Conservation (phyloP, 1,140 invertebrate genomes). For the Zaprionus ghesquierei region DNA sequence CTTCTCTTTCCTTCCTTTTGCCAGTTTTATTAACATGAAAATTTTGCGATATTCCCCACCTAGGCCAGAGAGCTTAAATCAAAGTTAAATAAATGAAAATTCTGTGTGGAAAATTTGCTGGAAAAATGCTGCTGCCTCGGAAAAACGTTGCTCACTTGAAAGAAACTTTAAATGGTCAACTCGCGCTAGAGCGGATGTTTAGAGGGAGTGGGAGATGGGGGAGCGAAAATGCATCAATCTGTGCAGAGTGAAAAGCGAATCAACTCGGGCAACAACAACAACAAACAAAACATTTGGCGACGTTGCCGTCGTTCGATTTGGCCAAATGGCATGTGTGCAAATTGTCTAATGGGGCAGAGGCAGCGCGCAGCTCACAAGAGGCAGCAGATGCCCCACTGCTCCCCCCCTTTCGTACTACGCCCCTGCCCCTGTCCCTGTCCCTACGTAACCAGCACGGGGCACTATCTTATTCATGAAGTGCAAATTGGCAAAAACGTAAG, state of each 20-base stretch:
- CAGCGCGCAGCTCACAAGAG: conserved; percentile 15
- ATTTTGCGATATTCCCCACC: conserved; percentile 1
- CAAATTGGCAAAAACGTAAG: conserved; percentile 68
- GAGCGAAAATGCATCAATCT: conserved; percentile 51
- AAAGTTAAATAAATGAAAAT: conserved; percentile 26
- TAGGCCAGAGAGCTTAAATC: not conserved
- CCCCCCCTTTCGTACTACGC: not conserved
- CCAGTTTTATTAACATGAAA: conserved; percentile 19
- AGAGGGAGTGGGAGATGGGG: not conserved
- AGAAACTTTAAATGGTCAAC: conserved; percentile 47
- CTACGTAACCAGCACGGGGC: not conserved
- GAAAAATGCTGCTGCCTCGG: not conserved
- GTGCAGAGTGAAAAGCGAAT: conserved; percentile 30
- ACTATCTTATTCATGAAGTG: conserved; percentile 76
- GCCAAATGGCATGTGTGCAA: conserved; percentile 63
- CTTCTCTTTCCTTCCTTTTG: not conserved
- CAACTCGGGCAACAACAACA: conserved; percentile 24
- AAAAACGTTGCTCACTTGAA: conserved; percentile 20
- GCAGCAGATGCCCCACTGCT: not conserved
- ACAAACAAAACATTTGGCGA: conserved; percentile 44
- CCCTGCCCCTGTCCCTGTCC: not conserved
- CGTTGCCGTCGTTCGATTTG: conserved; percentile 39
- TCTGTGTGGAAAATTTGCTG: conserved; percentile 1
- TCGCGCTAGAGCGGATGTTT: conserved; percentile 52
- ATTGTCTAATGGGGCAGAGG: conserved; percentile 73